Evolutionary conservation across 2,797 vertebrate species (phyloP), one percentile per base, ranked within the genome.

Genomic region (Syndactyla subalaris): DNA sequence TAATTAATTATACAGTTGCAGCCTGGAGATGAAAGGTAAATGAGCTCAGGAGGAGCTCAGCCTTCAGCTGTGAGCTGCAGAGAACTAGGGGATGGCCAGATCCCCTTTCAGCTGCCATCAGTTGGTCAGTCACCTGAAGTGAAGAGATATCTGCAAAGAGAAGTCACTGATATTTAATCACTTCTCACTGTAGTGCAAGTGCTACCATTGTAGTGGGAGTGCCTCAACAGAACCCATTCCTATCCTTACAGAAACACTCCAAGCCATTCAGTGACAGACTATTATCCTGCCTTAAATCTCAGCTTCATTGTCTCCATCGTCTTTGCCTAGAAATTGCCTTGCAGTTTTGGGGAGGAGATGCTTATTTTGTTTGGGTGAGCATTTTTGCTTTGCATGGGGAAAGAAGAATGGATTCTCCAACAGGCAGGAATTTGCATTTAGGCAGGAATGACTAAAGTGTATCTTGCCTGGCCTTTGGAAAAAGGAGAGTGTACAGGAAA

Each of bases 1-100:
- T 91, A 95, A 95, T 94, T 95, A 94, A 96, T 92, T 74, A 75
- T 6, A 91, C 29, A 65, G 68, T 88, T 94, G 77, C 82, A 95
- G 72, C 32, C 73, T 7, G 46, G 59, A 93, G 82, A 95, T 90
- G 89, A 95, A 96, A 97, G 77, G 83, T 91, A 89, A 94, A 80
- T 38, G 76, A 80, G 59, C 88, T 88, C 48, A 41, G 30, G 48
- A 88, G 87, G 59, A 88, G 61, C 52, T 94, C 65, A 70, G 86
- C 59, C 68, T 95, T 72, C 77, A 80, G 59, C 19, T 72, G 36
- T 14, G 67, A 85, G 62, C 27, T 71, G 65, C 76, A 71, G 62
- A 71, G 85, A 30, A 61, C 57, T 38, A 51, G 52, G 59, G 8
- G 38, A 73, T 34, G 75, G 88, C 80, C 89, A 81, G 81, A 76